Base-by-base conservation (phyloP, 2,888 invertebrate genomes). In the Hyposoter didymator region DNA sequence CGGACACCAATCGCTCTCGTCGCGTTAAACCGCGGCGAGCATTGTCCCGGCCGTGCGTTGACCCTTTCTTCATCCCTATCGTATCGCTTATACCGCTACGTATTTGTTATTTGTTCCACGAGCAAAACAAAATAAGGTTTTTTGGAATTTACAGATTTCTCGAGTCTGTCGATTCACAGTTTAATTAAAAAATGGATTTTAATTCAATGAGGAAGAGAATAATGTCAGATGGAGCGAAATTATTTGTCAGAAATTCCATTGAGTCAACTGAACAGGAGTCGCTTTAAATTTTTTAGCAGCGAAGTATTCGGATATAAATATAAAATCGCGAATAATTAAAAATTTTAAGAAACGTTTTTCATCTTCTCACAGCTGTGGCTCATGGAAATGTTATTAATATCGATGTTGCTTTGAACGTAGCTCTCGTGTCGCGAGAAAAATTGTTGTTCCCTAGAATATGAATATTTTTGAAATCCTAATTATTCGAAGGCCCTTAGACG, bases 41-140 rank as follows among this genome's bases (percentile, higher is more conserved):
- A 85, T 78, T 85, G 85, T 85, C 78, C 74, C 82, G 75, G 78
- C 81, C 14, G 70, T 82, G 79, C 85, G 82, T 82, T 85, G 75
- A 85, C 82, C 78, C 75, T 73, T 55, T 62, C 70, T 55, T 62
- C 70, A 62, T 69, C 69, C 55, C 32, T 75, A 32, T 52, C 78
- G 74, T 74, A 69, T 74, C 70, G 28, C 69, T 62, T 75, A 35
- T 35, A 82, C 82, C 85, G 85, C 78, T 85, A 79, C 70, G 78
- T 75, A 39, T 10, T 35, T 35, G 10, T 10, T 39, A 39, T 39
- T 39, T 39, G 39, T 1, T 39, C 10, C n/a, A n/a, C 10, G 10
- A 39, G 8, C 39, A 39, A 39, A 39, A 39, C 1, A 39, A 39
- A 39, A 39, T 10, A 10, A 39, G 8, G 10, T 39, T 7, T 39